Percentiles rank a stretch among this genome's conserved stretches.
Evolutionary conservation across 2,888 invertebrate species (phyloP).

Genomic region (Ormyrus rosae): DNA sequence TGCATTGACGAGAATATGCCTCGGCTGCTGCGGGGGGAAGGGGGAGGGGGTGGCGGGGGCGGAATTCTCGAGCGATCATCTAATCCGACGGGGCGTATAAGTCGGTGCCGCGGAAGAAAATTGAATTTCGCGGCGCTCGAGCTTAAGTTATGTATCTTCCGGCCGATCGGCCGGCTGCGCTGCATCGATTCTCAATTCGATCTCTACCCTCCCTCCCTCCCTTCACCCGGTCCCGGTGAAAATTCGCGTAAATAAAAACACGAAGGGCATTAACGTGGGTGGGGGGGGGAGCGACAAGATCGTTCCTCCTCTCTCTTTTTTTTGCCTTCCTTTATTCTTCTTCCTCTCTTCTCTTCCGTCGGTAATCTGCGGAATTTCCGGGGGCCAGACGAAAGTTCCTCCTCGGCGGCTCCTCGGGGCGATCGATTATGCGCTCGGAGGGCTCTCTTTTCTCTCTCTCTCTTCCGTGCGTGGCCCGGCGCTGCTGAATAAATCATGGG

Average conservation of each 20-base stretch:
- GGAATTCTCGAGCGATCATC: constrained; percentile 57
- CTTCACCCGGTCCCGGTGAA: background rate
- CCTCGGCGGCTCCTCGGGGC: background rate
- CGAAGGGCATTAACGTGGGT: too few relatives aligned
- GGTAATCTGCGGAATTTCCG: constrained; percentile 51
- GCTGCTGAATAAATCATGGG: constrained; percentile 54
- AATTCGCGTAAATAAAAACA: too few relatives aligned
- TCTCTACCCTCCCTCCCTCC: constrained; percentile 20
- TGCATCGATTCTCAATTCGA: constrained; percentile 58
- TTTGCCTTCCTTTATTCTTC: background rate
- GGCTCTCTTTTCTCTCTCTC: background rate
- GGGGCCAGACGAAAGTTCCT: constrained; percentile 1
- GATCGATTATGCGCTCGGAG: constrained; percentile 43
- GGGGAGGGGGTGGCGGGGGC: too few relatives aligned
- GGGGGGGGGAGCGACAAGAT: too few relatives aligned
- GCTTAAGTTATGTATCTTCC: constrained; percentile 57
- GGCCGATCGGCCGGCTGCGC: constrained; percentile 49
- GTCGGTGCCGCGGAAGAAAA: constrained; percentile 57
- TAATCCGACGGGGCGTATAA: constrained; percentile 60
- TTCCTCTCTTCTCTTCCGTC: constrained; percentile 1
- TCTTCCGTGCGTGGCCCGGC: background rate
- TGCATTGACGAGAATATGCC: background rate
- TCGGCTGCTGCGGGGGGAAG: too few relatives aligned
- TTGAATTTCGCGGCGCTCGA: constrained; percentile 61
- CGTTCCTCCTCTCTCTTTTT: too few relatives aligned